Evolutionary conservation across 2,888 invertebrate species (phyloP), one percentile per base, ranked within the genome.

Genomic region (Hirtodrosophila trivittata): DNA sequence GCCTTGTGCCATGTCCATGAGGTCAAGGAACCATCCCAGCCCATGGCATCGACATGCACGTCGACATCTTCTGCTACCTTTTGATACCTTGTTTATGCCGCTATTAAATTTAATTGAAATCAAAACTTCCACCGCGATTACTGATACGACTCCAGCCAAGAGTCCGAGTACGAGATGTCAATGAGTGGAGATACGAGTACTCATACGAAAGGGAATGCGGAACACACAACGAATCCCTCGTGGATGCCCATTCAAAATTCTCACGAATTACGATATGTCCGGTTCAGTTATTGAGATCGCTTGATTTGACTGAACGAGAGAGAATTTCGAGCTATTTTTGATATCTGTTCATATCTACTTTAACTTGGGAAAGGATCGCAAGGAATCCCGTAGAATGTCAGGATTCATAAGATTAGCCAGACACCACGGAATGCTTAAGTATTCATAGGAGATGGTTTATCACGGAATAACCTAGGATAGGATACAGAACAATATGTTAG

Each of bases 81-180:
- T 52, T 59, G 70, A 55, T 64, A 42, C 38, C 59, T 80, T 68
- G 75, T 80, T 83, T 83, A 86, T 83, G 77, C 68, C 66, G 69
- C 81, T 74, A 87, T 83, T 86, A 86, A 75, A 78, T 73, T 71
- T 87, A 87, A 83, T 83, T 87, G 82, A 87, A 83, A 87, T 73
- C 81, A 76, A 83, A 87, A 86, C 62, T 71, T 47, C 54, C 52
- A 54, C 47, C 42, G 41, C 62, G 28, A 7, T 28, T 28, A 21
- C 18, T 5, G 5, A 2, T 21, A 21, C 18, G 5, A 21, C 18
- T 21, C 2, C 18, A 21, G 5, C 18, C 5, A 21, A 3, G 18
- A 21, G 18, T 21, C 2, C 5, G 5, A 21, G 18, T 21, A 21
- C 13, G 13, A 30, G 28, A 9, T 35, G 38, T 50, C 14, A 30